Base-by-base conservation (phyloP, 1,140 invertebrate genomes). In the Brachionus sp. region DNA sequence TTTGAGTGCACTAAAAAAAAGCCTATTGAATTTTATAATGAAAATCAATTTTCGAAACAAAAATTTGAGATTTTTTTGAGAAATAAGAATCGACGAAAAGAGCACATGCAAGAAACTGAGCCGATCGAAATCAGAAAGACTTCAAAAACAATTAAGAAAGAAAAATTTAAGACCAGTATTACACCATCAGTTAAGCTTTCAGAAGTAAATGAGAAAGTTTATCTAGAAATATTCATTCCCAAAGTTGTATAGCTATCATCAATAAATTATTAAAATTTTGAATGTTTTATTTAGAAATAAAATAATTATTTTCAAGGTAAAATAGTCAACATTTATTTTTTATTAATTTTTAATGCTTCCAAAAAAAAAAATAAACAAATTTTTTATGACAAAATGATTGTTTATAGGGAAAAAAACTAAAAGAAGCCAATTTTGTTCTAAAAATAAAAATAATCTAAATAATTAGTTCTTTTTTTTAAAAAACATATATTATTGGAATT, bases 1-100 rank as follows among this genome's bases (percentile, higher is more conserved):
- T 16, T 39, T 23, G 66, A 70, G 3, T 9, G 5, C 1, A 16
- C 10, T 7, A 35, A 10, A 37, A 37, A 37, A 16, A 39, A 37
- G n/a, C 66, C 16, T n/a, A 39, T 37, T 16, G 66, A 70, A 2
- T 35, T 13, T 33, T 70, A 19, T 23, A 19, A 16, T 37, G 25
- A 13, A 13, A 33, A 66, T 39, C 16, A 39, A n/a, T n/a, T 70
- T 12, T 19, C 33, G 7, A 70, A 70, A 39, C 66, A 35, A 39
- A 70, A 70, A 19, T 70, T 70, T 39, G 66, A 70, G 35, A 35
- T 70, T 3, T 19, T 70, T 39, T 33, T 70, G 2, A 70, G 19
- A 3, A 70, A 70, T n/a, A 70, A 39, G 33, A 70, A 39, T 70
- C 37, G 37, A n/a, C 37, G 13, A 70, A 70, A 70, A 70, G 66